Evolutionary conservation across 2,113 vertebrate species (phyloP).

Genomic region (Aleadryas rufinucha): DNA sequence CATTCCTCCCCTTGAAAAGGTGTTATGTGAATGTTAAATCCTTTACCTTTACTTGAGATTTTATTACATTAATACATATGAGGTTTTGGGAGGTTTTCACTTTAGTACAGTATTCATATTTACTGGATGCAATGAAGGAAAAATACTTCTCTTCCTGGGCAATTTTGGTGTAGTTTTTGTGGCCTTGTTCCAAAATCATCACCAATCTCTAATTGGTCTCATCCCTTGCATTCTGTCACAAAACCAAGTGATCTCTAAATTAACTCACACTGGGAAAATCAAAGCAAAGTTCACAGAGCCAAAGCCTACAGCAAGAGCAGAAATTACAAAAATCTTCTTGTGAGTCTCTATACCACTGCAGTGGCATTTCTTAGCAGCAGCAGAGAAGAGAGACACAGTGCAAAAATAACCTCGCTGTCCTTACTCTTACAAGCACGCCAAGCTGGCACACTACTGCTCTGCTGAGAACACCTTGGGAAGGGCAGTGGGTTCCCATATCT

Average conservation of each 20-base stretch:
- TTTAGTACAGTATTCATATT: not conserved
- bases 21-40: not conserved
- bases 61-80: not conserved
- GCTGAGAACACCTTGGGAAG: not conserved
- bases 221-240: not conserved
- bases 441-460: not conserved
- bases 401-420: not conserved
- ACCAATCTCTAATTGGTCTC: not conserved
- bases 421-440: not conserved
- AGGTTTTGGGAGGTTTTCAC: not conserved
- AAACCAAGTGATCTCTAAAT: not conserved
- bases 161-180: not conserved
- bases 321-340: not conserved
- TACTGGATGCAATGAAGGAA: not conserved
- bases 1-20: not conserved
- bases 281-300: not conserved
- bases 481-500: accelerated
- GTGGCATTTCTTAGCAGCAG: not conserved
- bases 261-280: not conserved
- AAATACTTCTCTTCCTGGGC: not conserved
- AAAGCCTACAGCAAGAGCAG: not conserved
- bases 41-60: not conserved
- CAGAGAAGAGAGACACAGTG: not conserved
- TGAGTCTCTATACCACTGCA: accelerated
- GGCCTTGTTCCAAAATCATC: not conserved